phyloP scores from a whole-genome alignment of 2,797 vertebrate species.

The Diplodus puntazzo region DNA sequence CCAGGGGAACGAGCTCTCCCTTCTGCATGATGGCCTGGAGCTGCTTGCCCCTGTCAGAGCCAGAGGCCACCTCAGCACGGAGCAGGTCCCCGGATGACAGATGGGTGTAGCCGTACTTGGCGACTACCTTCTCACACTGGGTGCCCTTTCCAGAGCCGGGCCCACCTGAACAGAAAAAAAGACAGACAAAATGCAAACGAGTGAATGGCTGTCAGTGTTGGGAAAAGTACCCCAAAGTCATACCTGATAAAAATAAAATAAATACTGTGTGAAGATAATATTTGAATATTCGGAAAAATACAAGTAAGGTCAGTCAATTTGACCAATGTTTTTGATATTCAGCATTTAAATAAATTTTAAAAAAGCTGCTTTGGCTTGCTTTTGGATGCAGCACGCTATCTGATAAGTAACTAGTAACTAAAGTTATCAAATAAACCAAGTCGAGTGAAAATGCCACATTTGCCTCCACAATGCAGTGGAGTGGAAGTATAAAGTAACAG shows the following conservation, averaged over 20 bases:
- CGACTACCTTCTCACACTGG: conserved; percentile 95
- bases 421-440: too few species aligned
- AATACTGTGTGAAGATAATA: neutral
- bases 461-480: too few species aligned
- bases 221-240: too few species aligned
- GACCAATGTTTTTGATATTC: too few species aligned
- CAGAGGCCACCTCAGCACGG: conserved; percentile 92
- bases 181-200: neutral
- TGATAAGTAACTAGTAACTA: too few species aligned
- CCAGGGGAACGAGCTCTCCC: conserved; percentile 96
- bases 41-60: conserved; percentile 93
- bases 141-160: conserved; percentile 98
- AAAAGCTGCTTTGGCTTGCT: too few species aligned
- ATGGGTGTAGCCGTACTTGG: conserved; percentile 97
- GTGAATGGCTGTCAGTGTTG: neutral
- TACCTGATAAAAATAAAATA: neutral
- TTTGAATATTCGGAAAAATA: too few species aligned
- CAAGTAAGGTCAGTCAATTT: too few species aligned
- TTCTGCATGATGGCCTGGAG: conserved; percentile 98
- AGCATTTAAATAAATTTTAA: too few species aligned
- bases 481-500: neutral
- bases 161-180: conserved; percentile 87
- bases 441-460: too few species aligned
- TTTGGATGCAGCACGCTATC: too few species aligned
- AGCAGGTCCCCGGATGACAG: conserved; percentile 97